These are phyloP conservation scores for Dicyrtoma fusca DNA, from an alignment of 2,888 invertebrate species.

Conservation along the genomic window DNA sequence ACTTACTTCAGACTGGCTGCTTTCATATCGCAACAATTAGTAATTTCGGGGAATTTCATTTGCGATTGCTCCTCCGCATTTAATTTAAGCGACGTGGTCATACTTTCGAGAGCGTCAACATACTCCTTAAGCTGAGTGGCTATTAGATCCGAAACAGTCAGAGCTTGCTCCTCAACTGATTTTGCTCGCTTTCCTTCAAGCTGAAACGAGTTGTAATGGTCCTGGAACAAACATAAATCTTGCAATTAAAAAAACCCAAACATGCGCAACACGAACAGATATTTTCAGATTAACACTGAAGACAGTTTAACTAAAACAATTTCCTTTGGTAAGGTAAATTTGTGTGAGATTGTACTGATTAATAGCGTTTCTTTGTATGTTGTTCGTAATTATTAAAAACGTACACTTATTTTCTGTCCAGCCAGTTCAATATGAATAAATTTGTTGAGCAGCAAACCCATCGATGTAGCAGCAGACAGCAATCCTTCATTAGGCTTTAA, in stretches of 20 bases:
- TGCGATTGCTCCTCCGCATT: slow-evolving; percentile 20
- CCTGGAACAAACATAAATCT: slow-evolving; percentile 23
- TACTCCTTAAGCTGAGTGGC: slow-evolving; percentile 37
- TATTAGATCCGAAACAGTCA: slow-evolving; percentile 32
- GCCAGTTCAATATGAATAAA: slow-evolving; percentile 39
- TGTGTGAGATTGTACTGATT: too few species aligned
- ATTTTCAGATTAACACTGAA: not conserved
- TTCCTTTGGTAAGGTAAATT: too few species aligned
- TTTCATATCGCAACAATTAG: slow-evolving; percentile 40
- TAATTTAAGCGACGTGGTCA: slow-evolving; percentile 37
- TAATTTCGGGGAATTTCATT: slow-evolving; percentile 7
- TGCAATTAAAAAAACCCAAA: not conserved
- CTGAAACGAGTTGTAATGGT: slow-evolving; percentile 33
- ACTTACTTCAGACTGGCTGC: slow-evolving; percentile 37
- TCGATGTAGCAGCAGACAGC: slow-evolving; percentile 5
- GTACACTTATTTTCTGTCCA: slow-evolving; percentile 37
- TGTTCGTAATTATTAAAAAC: too few species aligned
- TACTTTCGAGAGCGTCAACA: slow-evolving; percentile 38
- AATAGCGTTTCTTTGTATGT: too few species aligned
- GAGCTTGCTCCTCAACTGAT: slow-evolving; percentile 33
- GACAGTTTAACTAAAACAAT: not conserved
- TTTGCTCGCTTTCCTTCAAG: slow-evolving; percentile 32
- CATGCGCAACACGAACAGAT: not conserved
- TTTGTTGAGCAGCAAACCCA: slow-evolving; percentile 31
- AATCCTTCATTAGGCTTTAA: not conserved